phyloP scores from a whole-genome alignment of 2,888 invertebrate genomes.

The Chymomyza procnemis region DNA sequence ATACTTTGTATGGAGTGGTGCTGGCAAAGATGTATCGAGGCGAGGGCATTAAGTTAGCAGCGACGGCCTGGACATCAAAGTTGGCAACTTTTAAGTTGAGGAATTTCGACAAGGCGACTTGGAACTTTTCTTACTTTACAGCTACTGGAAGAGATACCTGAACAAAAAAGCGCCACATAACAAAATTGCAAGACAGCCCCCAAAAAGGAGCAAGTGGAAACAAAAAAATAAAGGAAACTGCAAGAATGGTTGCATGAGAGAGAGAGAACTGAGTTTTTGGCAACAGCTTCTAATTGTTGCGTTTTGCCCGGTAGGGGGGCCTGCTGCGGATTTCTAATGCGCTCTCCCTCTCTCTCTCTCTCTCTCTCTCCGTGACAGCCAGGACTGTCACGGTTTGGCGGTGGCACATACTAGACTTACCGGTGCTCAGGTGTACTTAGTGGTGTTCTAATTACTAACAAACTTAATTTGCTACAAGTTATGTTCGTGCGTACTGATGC shows the following conservation, averaged over 20 bases:
- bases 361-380: no score
- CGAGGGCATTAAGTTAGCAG: neutral
- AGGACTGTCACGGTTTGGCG: neutral
- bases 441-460: constrained; percentile 74
- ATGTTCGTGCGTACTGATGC: constrained; percentile 56
- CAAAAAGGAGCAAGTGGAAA: neutral
- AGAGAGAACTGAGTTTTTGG: constrained; percentile 20
- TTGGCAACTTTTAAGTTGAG: constrained; percentile 68
- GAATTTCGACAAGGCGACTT: constrained; percentile 71
- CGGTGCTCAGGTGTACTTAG: constrained; percentile 69
- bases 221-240: constrained; percentile 13
- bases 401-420: neutral
- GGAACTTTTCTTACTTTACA: constrained; percentile 64
- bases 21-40: neutral
- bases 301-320: constrained; percentile 35
- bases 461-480: constrained; percentile 72
- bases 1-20: constrained; percentile 34
- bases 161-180: constrained; percentile 19
- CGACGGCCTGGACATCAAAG: constrained; percentile 63
- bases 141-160: constrained; percentile 52
- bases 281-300: constrained; percentile 8
- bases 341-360: no score
- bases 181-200: constrained; percentile 4
- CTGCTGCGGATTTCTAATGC: constrained; percentile 11
- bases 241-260: constrained; percentile 11